Conservation (phyloP, 53 echinoderm and acorn worm genomes). For the Echinarachnius parma region DNA sequence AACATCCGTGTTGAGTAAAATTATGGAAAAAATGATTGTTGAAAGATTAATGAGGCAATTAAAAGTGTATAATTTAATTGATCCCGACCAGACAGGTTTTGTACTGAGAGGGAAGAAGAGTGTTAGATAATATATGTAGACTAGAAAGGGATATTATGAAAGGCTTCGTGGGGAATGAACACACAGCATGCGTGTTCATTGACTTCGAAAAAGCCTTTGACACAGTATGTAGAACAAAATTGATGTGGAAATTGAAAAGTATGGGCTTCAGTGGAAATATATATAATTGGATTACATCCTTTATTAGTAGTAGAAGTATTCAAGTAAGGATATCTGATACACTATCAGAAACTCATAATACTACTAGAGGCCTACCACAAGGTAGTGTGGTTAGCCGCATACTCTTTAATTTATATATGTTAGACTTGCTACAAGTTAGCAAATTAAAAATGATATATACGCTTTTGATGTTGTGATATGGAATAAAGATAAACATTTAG, state of each 20-base stretch:
- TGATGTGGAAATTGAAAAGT: background rate
- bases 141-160: background rate
- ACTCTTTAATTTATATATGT: slow-evolving; percentile 3
- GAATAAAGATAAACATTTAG: background rate
- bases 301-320: background rate
- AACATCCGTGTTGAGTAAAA: slow-evolving; percentile 10
- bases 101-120: background rate
- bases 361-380: background rate
- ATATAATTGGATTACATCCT: background rate
- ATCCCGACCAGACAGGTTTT: background rate
- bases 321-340: background rate
- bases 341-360: background rate
- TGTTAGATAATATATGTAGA: background rate
- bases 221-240: background rate
- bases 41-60: background rate
- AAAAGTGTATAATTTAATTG: background rate
- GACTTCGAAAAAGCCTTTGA: slow-evolving; percentile 12
- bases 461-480: slow-evolving; percentile 5
- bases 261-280: background rate
- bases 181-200: background rate
- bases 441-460: background rate
- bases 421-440: background rate
- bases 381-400: slow-evolving; percentile 15
- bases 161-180: no score
- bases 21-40: slow-evolving; percentile 31